Conservation (phyloP, 2,113 vertebrate species). For the Sturnira hondurensis region DNA sequence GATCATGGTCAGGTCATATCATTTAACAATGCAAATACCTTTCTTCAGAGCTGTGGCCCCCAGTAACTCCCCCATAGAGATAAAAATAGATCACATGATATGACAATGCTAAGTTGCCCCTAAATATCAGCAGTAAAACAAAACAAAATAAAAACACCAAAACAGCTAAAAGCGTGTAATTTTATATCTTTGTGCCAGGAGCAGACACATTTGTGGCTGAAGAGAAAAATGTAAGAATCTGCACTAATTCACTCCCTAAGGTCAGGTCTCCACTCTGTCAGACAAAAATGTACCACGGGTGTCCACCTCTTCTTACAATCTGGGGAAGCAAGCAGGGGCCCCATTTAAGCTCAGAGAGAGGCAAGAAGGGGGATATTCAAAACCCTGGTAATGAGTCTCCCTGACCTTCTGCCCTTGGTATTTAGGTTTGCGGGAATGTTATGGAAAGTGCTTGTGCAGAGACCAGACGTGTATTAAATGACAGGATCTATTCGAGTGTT, state of each 20-base stretch:
- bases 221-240: conserved; percentile 53
- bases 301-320: background rate
- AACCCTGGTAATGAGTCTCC: background rate
- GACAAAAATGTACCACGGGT: conserved; percentile 23
- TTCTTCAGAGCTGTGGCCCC: background rate
- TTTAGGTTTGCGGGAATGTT: conserved; percentile 17
- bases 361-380: conserved; percentile 23
- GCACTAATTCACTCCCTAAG: conserved; percentile 14
- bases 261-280: background rate
- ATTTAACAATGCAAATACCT: background rate
- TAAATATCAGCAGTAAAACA: conserved; percentile 25
- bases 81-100: conserved; percentile 71
- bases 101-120: background rate
- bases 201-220: conserved; percentile 34
- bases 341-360: conserved; percentile 17
- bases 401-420: background rate
- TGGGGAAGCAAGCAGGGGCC: conserved; percentile 1
- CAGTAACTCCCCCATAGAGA: background rate
- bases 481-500: background rate
- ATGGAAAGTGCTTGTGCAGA: background rate
- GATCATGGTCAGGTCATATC: background rate
- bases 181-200: conserved; percentile 66
- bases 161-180: conserved; percentile 73
- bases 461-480: background rate
- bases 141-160: conserved; percentile 56